phyloP scores from a whole-genome alignment of 2,888 invertebrate genomes.

The Megaustenia siamemsis region DNA sequence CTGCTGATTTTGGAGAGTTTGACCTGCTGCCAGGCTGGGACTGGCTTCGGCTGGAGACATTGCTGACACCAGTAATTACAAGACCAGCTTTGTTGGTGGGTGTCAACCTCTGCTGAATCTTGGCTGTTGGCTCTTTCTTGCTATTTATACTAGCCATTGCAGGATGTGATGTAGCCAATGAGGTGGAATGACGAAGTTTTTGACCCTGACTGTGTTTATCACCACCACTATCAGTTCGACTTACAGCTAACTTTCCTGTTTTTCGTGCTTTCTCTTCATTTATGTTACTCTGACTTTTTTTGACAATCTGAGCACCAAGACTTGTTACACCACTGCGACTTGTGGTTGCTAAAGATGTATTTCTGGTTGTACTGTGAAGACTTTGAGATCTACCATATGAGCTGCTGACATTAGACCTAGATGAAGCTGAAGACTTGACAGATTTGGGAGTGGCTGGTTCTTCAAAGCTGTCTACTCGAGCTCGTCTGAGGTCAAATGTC shows the following conservation, averaged over 20 bases:
- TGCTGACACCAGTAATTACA: constrained; percentile 67
- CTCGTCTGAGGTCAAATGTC: constrained; percentile 85
- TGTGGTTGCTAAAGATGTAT: constrained; percentile 55
- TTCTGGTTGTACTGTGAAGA: constrained; percentile 54
- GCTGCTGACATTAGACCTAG: constrained; percentile 50
- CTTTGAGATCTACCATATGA: constrained; percentile 57
- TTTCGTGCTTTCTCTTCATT: constrained; percentile 54
- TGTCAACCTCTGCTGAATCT: constrained; percentile 55
- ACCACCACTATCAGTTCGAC: constrained; percentile 65
- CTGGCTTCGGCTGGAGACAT: constrained; percentile 58
- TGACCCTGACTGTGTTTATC: constrained; percentile 71
- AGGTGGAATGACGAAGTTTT: constrained; percentile 55
- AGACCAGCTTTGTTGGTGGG: constrained; percentile 58
- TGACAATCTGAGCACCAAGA: constrained; percentile 73
- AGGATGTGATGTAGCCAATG: constrained; percentile 25
- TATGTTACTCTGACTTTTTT: constrained; percentile 67
- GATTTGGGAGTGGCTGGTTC: constrained; percentile 54
- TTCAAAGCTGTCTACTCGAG: constrained; percentile 79
- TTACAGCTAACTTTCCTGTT: constrained; percentile 49
- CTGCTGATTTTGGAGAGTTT: constrained; percentile 82
- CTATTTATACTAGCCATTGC: constrained; percentile 30
- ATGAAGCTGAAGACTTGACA: constrained; percentile 36
- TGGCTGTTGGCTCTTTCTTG: constrained; percentile 53
- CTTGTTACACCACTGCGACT: constrained; percentile 68
- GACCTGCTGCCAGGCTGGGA: constrained; percentile 70